These are phyloP conservation scores for Leucoma salicis DNA, from an alignment of 2,888 invertebrate genomes.

Conservation along the genomic window DNA sequence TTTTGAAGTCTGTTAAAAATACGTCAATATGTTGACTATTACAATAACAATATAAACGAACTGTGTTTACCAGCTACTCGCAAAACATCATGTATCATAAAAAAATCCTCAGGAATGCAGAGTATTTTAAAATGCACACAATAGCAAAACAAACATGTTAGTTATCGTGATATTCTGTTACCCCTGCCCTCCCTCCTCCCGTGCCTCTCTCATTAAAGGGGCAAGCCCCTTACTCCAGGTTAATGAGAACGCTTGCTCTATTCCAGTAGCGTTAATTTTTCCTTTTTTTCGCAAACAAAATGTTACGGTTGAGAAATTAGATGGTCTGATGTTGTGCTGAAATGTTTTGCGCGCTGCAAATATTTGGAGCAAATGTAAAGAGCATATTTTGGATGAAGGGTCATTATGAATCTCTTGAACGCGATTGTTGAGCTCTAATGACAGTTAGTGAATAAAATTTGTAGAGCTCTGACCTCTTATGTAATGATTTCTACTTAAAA, in stretches of 20 bases:
- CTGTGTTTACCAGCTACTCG: no score
- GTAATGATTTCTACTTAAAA: no score
- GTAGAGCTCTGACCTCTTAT: no score
- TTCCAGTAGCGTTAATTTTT: constrained; percentile 37
- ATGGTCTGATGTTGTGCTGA: constrained; percentile 4
- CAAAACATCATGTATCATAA: no score
- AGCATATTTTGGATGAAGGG: neutral
- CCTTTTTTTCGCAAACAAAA: constrained; percentile 36
- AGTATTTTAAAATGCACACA: constrained; percentile 4
- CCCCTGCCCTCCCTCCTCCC: constrained; percentile 10
- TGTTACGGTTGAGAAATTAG: constrained; percentile 21
- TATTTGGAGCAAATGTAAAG: neutral
- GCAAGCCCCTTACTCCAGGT: constrained; percentile 36
- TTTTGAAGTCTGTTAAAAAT: no score
- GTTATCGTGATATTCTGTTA: constrained; percentile 42
- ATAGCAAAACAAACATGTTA: constrained; percentile 40
- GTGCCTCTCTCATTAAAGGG: constrained; percentile 32
- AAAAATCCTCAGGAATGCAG: no score
- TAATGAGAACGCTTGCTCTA: constrained; percentile 53
- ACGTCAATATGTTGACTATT: no score
- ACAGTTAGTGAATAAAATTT: no score
- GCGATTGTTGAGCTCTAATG: no score
- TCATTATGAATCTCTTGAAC: neutral
- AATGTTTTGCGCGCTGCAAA: constrained; percentile 13
- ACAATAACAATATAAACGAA: no score